A percentile compares a stretch with the other conserved stretches of the same genome.
Evolutionary conservation across 1,140 invertebrate species (phyloP).

Genomic region (Bombus turneri): DNA sequence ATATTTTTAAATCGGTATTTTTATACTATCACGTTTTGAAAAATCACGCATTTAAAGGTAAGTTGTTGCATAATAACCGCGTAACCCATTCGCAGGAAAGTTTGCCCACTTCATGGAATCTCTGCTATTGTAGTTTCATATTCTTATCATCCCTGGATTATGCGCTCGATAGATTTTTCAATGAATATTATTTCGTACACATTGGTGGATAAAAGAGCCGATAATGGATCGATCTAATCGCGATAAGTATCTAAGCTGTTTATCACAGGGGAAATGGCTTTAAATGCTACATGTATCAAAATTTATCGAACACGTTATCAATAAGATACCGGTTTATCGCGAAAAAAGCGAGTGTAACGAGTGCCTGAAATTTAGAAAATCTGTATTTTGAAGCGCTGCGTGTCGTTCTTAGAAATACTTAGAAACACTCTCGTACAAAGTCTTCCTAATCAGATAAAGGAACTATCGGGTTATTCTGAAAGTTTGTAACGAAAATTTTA

Average conservation of each 20-base stretch:
- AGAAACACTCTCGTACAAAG: not conserved
- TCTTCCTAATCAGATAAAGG: not conserved
- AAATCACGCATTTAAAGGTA: too few species aligned
- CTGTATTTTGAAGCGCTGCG: accelerated
- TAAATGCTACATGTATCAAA: not conserved
- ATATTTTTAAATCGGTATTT: too few species aligned
- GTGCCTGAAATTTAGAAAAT: not conserved
- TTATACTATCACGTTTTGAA: too few species aligned
- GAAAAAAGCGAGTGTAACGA: not conserved
- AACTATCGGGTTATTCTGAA: too few species aligned
- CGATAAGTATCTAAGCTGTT: not conserved
- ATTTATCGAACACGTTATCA: not conserved
- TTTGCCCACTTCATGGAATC: too few species aligned
- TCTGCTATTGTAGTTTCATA: not conserved
- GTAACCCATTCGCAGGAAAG: not conserved
- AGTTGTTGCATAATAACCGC: not conserved
- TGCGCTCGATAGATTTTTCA: not conserved
- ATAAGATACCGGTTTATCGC: not conserved
- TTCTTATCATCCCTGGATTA: not conserved
- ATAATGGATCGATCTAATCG: too few species aligned
- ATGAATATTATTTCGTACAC: too few species aligned
- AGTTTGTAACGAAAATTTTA: too few species aligned
- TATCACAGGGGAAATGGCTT: too few species aligned
- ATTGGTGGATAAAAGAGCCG: not conserved
- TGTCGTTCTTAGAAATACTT: not conserved